Evolutionary conservation across 2,888 invertebrate genomes (phyloP), one percentile per base, ranked within the genome.

Genomic region (Ellobium chinense): DNA sequence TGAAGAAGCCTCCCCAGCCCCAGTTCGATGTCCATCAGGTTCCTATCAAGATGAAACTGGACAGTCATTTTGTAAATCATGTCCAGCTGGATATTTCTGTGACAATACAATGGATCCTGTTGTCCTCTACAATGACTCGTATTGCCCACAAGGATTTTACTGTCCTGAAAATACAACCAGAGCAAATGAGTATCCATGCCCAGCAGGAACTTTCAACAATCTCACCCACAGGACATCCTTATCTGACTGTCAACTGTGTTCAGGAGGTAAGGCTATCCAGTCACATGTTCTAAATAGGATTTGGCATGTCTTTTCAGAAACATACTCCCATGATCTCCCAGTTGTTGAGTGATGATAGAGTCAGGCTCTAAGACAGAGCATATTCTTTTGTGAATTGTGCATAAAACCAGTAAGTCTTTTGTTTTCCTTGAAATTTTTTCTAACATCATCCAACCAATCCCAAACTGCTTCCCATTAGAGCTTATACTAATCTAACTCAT

Each of bases 1-100:
- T 76, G 86, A 87, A 2, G 84, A 82, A 36, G 91, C 90, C 31
- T 89, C 88, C 63, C 73, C 82, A 4, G 78, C 86, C 2, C 90
- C 90, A 5, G 54, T 81, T 2, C 75, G 90, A 9, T 92, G 92
- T 84, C 83, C 85, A 5, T 87, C 90, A 4, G 90, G 90, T 34
- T 85, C 86, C 7, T 90, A 89, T 81, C 90, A 92, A 83, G 90
- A 92, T 84, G 88, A 91, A 78, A 78, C 85, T 1, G 90, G 89
- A 1, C 87, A 88, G 78, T 83, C 81, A 7, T n/a, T 39, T 24
- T 92, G 92, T 79, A 91, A 91, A 76, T 84, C 83, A 27, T 92
- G 92, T 79, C 91, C 91, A 3, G 85, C 87, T 0, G 92, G 91
- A 1, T 92, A 87, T 80, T 91, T 86, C 87, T 92, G 90, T 84